phyloP scores from a whole-genome alignment of 2,888 invertebrate genomes.

The Isoperla grammatica region DNA sequence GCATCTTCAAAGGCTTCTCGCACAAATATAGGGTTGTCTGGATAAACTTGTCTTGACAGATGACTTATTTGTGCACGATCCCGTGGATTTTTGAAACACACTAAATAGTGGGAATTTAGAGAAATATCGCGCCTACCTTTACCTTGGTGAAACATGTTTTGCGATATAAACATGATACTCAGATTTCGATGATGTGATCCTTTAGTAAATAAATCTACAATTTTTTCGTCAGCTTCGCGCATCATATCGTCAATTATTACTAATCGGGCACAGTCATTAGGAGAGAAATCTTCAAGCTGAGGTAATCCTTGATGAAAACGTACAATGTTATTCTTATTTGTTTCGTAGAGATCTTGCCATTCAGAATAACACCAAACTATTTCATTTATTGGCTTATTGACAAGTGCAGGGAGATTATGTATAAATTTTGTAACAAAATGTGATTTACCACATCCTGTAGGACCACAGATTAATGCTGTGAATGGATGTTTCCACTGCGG shows the following conservation, averaged over 20 bases:
- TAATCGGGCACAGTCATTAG: background rate
- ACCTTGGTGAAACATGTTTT: constrained; percentile 33
- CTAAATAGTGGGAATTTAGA: constrained; percentile 32
- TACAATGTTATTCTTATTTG: background rate
- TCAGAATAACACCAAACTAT: background rate
- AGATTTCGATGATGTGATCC: constrained; percentile 10
- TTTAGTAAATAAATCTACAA: constrained; percentile 11
- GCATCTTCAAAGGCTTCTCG: constrained; percentile 30
- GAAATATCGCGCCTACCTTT: constrained; percentile 32
- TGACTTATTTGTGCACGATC: constrained; percentile 30
- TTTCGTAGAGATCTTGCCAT: background rate
- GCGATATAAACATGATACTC: constrained; percentile 29
- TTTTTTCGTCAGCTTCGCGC: background rate
- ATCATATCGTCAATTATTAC: constrained; percentile 6
- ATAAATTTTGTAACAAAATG: too few species aligned
- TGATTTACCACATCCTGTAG: constrained; percentile 3
- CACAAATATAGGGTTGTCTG: constrained; percentile 29
- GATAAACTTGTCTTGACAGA: constrained; percentile 30
- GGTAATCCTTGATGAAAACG: constrained; percentile 2
- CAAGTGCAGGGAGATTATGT: background rate
- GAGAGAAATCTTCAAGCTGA: background rate
- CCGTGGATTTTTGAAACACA: constrained; percentile 32
- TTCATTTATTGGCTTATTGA: background rate
- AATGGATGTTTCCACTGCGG: background rate
- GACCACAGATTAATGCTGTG: background rate